Evolutionary conservation across 2,888 invertebrate genomes (phyloP), one percentile per base, ranked within the genome.

Genomic region (Nasonia oneida): DNA sequence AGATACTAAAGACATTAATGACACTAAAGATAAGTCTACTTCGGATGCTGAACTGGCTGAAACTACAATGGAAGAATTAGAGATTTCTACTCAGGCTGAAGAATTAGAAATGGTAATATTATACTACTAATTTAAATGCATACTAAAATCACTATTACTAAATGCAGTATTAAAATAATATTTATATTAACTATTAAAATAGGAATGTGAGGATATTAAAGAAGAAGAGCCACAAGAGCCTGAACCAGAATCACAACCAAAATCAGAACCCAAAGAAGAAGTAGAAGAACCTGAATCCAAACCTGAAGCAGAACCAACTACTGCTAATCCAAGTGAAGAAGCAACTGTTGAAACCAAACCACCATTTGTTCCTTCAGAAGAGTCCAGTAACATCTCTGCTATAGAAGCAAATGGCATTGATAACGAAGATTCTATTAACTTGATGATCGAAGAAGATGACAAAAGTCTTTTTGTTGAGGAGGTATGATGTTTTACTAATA

Each of bases 391-490:
- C 73, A 73, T 84, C 70, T 88, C 90, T n/a, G 87, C 94, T 89
- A 90, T 93, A 73, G 94, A 94, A 87, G 94, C 95, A 88, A 95
- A 95, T 89, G 95, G 95, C 86, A 95, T 95, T 88, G 96, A 97
- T 91, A 96, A 96, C 88, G 97, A 97, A 90, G 97, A 97, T 93
- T 97, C 97, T 61, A 96, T 97, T 85, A 97, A 97, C 92, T 94
- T 97, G 89, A 97, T 96, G 86, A 95, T 97, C 92, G 97, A 96
- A 67, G 97, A 97, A 93, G 97, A 97, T 93, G 97, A 97, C 89
- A 95, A 95, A 90, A 95, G 95, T 94, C 94, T 97, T 86, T 95
- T 97, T 86, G 96, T 96, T 93, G 97, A 96, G 93, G 97, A 97
- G 95, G 97, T 97, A 95, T 91, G 93, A 61, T 23, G 37, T 37